Evolutionary conservation across 2,113 vertebrate species (phyloP), one percentile per base, ranked within the genome.

Genomic region (Strix aluco): DNA sequence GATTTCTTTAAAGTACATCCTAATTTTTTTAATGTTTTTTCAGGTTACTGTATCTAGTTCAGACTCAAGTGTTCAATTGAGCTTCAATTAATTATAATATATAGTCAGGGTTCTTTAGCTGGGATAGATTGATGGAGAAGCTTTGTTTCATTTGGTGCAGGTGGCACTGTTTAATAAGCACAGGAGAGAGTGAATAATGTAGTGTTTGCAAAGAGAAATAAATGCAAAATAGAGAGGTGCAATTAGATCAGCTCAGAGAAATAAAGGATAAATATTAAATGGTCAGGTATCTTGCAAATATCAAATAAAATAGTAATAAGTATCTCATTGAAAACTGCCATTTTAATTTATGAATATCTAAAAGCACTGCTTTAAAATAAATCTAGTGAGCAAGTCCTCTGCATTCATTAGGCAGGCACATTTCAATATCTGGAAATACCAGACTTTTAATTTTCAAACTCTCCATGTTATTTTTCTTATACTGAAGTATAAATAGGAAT

Each of bases 101-200:
- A 97, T 98, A 93, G 96, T 96, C 96, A 83, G 81, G 97, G 92
- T 97, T 97, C 97, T 98, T 98, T 98, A 95, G 95, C 97, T 97
- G 96, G 91, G 97, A 82, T 94, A 94, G 92, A 97, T 97, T 98
- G 97, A 98, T 97, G 97, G 96, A 95, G 97, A 97, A 98, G 97
- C 97, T 98, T 98, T 98, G 97, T 98, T 98, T 97, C 97, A 98
- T 97, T 97, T 98, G 97, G 97, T 98, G 98, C 98, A 98, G 98
- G 98, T 98, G 98, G 98, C 97, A 98, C 97, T 97, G 97, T 98
- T 98, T 98, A 98, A 98, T 98, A 98, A 98, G 98, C 98, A 98
- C 96, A 97, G 94, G 97, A 98, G 97, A 98, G 98, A 98, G 97
- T 97, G 98, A 98, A 98, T 98, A 98, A 97, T 98, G 98, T 98